Conservation (phyloP, 2,888 invertebrate species). For the Dynastes maya region DNA sequence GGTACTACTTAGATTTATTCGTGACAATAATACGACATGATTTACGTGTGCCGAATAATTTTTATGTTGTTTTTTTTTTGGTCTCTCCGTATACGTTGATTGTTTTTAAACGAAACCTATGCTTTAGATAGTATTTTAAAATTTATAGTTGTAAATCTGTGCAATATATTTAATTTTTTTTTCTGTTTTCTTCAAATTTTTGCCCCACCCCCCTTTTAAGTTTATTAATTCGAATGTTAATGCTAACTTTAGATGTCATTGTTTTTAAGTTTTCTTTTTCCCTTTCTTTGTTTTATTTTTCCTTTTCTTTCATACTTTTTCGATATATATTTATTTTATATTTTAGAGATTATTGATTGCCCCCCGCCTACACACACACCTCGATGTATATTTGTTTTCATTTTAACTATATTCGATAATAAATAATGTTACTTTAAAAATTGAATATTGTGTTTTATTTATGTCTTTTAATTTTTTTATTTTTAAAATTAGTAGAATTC, state of each 20-base stretch:
- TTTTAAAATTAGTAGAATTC: too few relatives aligned
- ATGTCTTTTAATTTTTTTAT: too few relatives aligned
- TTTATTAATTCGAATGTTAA: neutral
- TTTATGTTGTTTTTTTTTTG: conserved; percentile 19
- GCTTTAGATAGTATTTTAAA: conserved; percentile 18
- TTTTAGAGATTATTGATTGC: conserved; percentile 27
- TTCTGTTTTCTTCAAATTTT: neutral
- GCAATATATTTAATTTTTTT: conserved; percentile 28
- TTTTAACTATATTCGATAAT: conserved; percentile 37
- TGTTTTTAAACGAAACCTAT: neutral
- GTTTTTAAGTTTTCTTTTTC: conserved; percentile 5
- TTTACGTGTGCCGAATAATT: conserved; percentile 5
- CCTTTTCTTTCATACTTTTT: conserved; percentile 5
- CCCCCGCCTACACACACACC: neutral
- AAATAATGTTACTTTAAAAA: conserved; percentile 42
- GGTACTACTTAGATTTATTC: neutral
- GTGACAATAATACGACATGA: neutral
- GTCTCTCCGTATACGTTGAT: neutral
- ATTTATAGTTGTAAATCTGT: conserved; percentile 17
- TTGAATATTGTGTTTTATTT: neutral
- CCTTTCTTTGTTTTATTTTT: neutral
- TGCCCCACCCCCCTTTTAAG: neutral
- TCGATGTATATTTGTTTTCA: conserved; percentile 37
- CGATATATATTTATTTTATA: conserved; percentile 42
- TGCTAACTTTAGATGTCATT: conserved; percentile 25